Base-by-base conservation (phyloP, 2,797 vertebrate genomes). In the Scarus forsteni region DNA sequence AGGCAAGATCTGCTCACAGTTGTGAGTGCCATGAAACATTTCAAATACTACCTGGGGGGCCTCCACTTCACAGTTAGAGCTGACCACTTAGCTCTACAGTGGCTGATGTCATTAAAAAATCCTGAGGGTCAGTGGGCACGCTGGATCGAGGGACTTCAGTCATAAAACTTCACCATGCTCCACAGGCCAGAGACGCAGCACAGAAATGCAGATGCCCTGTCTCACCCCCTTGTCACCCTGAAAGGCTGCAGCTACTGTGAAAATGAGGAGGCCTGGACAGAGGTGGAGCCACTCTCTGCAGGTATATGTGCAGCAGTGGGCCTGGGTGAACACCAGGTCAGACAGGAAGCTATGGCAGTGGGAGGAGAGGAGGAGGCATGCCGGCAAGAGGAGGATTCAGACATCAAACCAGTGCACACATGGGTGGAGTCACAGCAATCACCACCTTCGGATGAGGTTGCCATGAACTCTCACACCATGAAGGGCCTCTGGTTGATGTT, bases 401-500 rank as follows among this genome's bases (percentile, higher is more conserved):
- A 48, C 46, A 48, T 48, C 46, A 10, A 16, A 9, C n/a, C 45
- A 16, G 15, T 48, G 15, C 45, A 7, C 7, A 16, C 45, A 8
- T 48, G 45, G 45, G 45, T 48, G 7, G 45, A n/a, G n/a, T n/a
- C n/a, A 1, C 45, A 16, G 15, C 13, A 8, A 2, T 7, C 15
- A 16, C 45, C 45, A 6, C 15, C n/a, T 7, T 48, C 15, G n/a
- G 48, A 59, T 11, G 60, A 69, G 3, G n/a, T 40, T 4, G 6
- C 16, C 10, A 8, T 9, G 19, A 16, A 16, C 16, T 12, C 10
- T 43, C 13, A 12, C 12, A 8, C 27, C 8, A 71, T 45, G 0
- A 78, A 78, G 12, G 52, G 62, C 10, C 62, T 71, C 8, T 55
- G 66, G 60, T 36, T 46, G 0, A 60, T 60, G 44, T 75, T 60